Evolutionary conservation across 2,888 invertebrate species (phyloP).

Genomic region (Aporophyla lueneburgensis): DNA sequence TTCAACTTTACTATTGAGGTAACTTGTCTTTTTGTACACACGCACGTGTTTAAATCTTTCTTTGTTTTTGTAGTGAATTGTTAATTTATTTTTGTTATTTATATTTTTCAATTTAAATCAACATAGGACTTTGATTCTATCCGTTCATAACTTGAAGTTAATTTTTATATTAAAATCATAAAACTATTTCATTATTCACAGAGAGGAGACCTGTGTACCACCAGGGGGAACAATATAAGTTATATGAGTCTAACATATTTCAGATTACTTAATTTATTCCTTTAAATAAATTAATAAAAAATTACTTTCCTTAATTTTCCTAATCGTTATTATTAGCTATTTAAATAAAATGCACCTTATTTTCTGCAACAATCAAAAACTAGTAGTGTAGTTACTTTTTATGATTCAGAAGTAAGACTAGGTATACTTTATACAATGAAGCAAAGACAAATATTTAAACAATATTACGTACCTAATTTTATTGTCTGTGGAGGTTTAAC

Average conservation of each 20-base stretch:
- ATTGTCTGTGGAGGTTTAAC: neutral
- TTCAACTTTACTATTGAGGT: neutral
- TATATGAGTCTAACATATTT: neutral
- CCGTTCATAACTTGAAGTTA: neutral
- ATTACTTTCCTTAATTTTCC: neutral
- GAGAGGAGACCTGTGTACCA: neutral
- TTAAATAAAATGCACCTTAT: neutral
- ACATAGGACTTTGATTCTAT: neutral
- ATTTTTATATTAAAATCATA: neutral
- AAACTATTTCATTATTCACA: neutral
- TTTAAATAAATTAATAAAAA: too few relatives aligned
- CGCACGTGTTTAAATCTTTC: neutral
- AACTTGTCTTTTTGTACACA: neutral
- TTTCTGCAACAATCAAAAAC: neutral
- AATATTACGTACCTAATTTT: neutral
- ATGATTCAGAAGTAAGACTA: neutral
- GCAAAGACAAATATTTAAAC: slow-evolving; percentile 2
- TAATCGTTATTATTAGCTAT: neutral
- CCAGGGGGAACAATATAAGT: neutral
- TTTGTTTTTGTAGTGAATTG: neutral
- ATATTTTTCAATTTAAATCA: neutral
- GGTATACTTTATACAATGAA: slow-evolving; percentile 4
- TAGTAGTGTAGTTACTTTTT: slow-evolving; percentile 2
- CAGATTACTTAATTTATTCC: neutral
- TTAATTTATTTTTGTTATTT: neutral